Conservation (phyloP, 2,888 invertebrate genomes). For the Yponomeuta malinellus region DNA sequence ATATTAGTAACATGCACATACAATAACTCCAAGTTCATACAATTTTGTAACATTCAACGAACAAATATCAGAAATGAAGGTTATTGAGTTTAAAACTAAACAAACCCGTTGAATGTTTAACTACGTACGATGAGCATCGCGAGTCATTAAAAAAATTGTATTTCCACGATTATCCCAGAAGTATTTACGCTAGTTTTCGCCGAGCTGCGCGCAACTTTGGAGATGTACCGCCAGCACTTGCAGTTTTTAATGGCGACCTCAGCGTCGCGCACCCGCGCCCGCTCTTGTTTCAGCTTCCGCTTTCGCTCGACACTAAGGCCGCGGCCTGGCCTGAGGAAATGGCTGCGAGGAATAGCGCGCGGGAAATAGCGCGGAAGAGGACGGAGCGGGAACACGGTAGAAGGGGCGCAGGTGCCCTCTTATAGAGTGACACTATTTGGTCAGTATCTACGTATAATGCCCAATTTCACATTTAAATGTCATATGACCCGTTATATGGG, state of each 20-base stretch:
- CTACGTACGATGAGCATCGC: too few relatives aligned
- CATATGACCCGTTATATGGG: too few relatives aligned
- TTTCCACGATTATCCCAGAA: too few relatives aligned
- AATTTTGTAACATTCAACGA: too few relatives aligned
- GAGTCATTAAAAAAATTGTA: too few relatives aligned
- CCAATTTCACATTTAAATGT: too few relatives aligned
- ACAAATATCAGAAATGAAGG: too few relatives aligned
- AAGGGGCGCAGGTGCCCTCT: not conserved
- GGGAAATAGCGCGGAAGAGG: conserved; percentile 2
- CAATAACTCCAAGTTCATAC: too few relatives aligned
- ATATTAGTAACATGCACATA: too few relatives aligned
- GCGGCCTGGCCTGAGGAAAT: not conserved
- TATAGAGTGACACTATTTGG: not conserved
- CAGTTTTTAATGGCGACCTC: not conserved
- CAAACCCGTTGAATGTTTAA: too few relatives aligned
- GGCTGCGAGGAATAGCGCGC: conserved; percentile 5
- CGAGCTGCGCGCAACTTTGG: not conserved
- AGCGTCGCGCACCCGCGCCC: not conserved
- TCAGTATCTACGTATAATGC: not conserved
- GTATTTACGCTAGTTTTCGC: too few relatives aligned
- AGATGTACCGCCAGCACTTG: not conserved
- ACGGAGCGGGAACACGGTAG: not conserved
- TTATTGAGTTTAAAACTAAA: too few relatives aligned
- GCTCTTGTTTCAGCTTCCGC: not conserved
- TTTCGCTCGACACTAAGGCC: not conserved